Evolutionary conservation across 2,888 invertebrate genomes (phyloP).

Genomic region (Callyntrura sp.): DNA sequence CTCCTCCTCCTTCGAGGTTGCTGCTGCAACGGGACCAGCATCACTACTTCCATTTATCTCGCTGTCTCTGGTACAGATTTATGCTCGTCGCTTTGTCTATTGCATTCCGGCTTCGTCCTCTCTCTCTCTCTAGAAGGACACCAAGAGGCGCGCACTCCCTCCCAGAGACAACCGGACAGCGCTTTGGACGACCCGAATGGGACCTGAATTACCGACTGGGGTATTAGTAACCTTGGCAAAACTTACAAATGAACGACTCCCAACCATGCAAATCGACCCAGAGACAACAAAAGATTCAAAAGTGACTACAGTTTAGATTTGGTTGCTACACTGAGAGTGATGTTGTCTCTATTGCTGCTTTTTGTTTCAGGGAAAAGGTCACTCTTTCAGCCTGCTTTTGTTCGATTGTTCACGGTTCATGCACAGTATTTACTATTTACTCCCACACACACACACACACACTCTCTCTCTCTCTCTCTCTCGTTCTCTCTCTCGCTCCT

Average conservation of each 20-base stretch:
- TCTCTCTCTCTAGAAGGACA: too few relatives aligned
- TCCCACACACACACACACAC: too few relatives aligned
- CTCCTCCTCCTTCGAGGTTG: too few relatives aligned
- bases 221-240: constrained; percentile 53
- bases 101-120: background rate
- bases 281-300: constrained; percentile 5
- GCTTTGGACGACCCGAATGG: constrained; percentile 26
- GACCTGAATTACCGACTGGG: constrained; percentile 60
- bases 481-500: too few relatives aligned
- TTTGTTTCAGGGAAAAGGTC: constrained; percentile 18
- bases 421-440: background rate
- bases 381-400: background rate
- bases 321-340: background rate
- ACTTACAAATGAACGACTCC: too few relatives aligned
- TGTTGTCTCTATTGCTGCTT: background rate
- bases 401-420: background rate
- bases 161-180: too few relatives aligned
- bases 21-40: too few relatives aligned
- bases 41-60: too few relatives aligned
- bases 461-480: too few relatives aligned
- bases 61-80: background rate
- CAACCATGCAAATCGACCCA: background rate
- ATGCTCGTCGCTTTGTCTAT: background rate
- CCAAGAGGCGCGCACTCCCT: too few relatives aligned
- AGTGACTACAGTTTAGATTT: background rate